Evolutionary conservation across 2,888 invertebrate genomes (phyloP), one percentile per base, ranked within the genome.

Genomic region (Heliconius hortense): DNA sequence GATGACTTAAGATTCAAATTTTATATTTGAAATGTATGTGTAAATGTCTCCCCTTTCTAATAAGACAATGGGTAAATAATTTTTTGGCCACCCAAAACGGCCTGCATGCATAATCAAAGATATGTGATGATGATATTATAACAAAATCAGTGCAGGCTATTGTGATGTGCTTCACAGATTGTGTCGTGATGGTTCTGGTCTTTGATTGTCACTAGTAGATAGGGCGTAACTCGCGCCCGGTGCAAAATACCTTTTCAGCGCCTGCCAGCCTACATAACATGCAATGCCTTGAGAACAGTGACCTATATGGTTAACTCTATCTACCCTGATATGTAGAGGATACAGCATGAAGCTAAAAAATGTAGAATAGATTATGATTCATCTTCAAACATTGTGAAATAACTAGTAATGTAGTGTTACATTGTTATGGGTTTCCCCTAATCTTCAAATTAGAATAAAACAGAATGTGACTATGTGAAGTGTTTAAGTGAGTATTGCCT

Each of bases 381-480:
- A 59, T 59, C 56, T 59, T 59, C 24, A 59, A 11, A 11, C n/a
- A n/a, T 59, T 59, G 56, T 24, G 7, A 63, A 31, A 31, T 18
- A 18, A 62, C 18, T 26, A 26, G 26, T 26, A 26, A 2, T 60
- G 24, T 26, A 63, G 28, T 62, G 18, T 7, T n/a, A 21, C 21
- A n/a, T 63, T 7, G 21, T 11, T 63, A 63, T 11, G 64, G 64
- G 39, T 66, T 64, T 66, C n/a, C 35, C 64, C 64, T 35, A 13
- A 64, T 64, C 11, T 62, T 18, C 28, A 5, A 7, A 63, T 63
- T 31, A 63, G n/a, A n/a, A 35, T n/a, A n/a, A 8, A 1, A 64
- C 21, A n/a, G 21, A 64, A 31, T 63, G 62, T 63, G 62, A 28
- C 0, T 31, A 31, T 63, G 10, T 21, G 18, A 7, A 21, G 21